Evolutionary conservation across 1,140 invertebrate species (phyloP), one percentile per base, ranked within the genome.

Genomic region (Neodiprion lecontei): DNA sequence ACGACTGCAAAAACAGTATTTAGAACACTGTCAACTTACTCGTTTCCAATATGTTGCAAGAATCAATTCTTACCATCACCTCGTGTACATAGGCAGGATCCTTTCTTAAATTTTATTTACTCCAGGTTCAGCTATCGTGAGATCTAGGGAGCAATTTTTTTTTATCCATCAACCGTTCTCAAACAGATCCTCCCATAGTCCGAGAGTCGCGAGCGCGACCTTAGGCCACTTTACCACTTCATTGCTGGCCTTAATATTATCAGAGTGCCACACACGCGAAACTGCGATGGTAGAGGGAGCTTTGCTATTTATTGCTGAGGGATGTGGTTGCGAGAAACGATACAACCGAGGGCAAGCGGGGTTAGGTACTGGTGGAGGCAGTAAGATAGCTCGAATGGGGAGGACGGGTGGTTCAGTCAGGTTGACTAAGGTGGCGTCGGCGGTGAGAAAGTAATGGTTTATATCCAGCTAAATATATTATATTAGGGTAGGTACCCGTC

Each of bases 171-270:
- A 21, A 21, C 17, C 17, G 17, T 21, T 21, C 53, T 61, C 53
- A 11, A 11, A 61, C n/a, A 61, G 53, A 11, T 11, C n/a, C n/a
- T 61, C 53, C 1, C 1, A 11, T 11, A n/a, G 53, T n/a, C 53
- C 10, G 53, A 61, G n/a, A 61, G 53, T 61, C n/a, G 10, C n/a
- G n/a, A 61, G 10, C n/a, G 53, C 53, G n/a, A 1, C 53, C 53
- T 61, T 61, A 61, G 53, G n/a, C 67, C 67, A 40, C 28, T 68
- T 68, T 40, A 9, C 67, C 28, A 40, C 67, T 68, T 68, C n/a
- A 68, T 17, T 21, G 67, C 67, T 68, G 28, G 17, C 67, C 67
- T 68, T 40, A 68, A 68, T 68, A 68, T 68, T 68, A 68, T 68
- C 67, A 68, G 67, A 40, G 9, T 3, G 17, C 10, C 10, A 10